Percentiles rank a stretch among this genome's conserved stretches.
Conservation (phyloP, 2,797 vertebrate species). For the Trichosurus vulpecula region DNA sequence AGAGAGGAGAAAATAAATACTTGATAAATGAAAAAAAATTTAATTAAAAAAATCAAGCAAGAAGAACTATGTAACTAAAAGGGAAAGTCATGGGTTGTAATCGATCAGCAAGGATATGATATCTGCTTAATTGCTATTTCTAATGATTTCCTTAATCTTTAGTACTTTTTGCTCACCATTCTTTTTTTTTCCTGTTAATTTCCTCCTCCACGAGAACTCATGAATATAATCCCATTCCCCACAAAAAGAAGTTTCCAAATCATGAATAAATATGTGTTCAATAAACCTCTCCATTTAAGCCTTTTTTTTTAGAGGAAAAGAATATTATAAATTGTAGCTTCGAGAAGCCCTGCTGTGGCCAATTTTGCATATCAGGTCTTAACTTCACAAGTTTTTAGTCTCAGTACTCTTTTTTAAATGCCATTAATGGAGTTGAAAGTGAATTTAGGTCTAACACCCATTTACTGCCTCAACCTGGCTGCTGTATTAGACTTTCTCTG, state of each 20-base stretch:
- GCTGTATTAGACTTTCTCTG: background rate
- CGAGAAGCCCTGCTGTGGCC: background rate
- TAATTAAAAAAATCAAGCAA: too few species aligned
- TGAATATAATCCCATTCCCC: background rate
- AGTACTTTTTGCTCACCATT: background rate
- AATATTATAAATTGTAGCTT: slow-evolving; percentile 7
- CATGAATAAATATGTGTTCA: slow-evolving; percentile 5
- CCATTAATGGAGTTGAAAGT: background rate
- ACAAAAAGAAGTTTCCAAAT: slow-evolving; percentile 33
- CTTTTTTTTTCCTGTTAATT: background rate
- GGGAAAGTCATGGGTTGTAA: background rate
- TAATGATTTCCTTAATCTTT: background rate
- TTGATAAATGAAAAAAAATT: background rate
- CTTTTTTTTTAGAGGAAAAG: slow-evolving; percentile 6
- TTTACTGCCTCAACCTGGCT: background rate
- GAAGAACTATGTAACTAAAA: background rate
- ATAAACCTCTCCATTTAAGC: slow-evolving; percentile 1
- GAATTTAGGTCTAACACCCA: background rate
- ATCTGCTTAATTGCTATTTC: background rate
- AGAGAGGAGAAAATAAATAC: background rate
- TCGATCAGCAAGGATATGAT: background rate
- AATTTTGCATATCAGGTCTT: background rate
- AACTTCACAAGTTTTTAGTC: background rate
- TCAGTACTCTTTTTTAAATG: background rate
- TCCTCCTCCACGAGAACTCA: background rate